Conservation (phyloP, 2,113 vertebrate genomes). For the Apaloderma vittatum region DNA sequence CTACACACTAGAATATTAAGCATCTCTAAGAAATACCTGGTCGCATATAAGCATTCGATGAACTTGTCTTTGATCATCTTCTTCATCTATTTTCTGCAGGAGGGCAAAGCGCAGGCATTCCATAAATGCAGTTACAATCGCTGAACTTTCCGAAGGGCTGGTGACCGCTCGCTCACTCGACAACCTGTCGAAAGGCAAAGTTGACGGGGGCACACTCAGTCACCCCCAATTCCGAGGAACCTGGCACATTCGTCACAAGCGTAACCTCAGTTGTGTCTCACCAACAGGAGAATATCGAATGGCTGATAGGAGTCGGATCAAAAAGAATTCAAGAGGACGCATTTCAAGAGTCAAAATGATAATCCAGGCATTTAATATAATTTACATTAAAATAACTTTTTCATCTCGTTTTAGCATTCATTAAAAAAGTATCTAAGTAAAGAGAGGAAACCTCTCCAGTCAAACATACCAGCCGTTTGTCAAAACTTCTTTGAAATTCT, state of each 20-base stretch:
- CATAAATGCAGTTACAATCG: slow-evolving; percentile 85
- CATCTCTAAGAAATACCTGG: slow-evolving; percentile 81
- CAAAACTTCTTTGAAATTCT: not conserved
- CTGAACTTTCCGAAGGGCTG: slow-evolving; percentile 89
- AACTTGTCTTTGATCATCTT: slow-evolving; percentile 77
- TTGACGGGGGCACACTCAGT: not conserved
- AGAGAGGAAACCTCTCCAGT: not conserved
- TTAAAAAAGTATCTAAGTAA: not conserved
- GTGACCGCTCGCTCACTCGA: slow-evolving; percentile 84
- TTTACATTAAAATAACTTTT: not conserved
- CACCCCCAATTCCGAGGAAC: not conserved
- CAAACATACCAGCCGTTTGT: not conserved
- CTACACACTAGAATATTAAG: not conserved
- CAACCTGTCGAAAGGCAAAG: slow-evolving; percentile 77
- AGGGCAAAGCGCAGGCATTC: slow-evolving; percentile 91
- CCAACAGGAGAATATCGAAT: not conserved
- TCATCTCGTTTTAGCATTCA: not conserved
- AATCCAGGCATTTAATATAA: not conserved
- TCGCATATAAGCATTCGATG: slow-evolving; percentile 88
- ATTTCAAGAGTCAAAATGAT: not conserved
- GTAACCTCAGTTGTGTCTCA: too few species aligned
- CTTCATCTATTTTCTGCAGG: slow-evolving; percentile 79
- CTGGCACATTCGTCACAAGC: too few species aligned
- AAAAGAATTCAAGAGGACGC: not conserved
- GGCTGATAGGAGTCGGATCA: not conserved